Evolutionary conservation across 2,113 vertebrate genomes (phyloP), one percentile per base, ranked within the genome.

Genomic region (Saimiri boliviensis): DNA sequence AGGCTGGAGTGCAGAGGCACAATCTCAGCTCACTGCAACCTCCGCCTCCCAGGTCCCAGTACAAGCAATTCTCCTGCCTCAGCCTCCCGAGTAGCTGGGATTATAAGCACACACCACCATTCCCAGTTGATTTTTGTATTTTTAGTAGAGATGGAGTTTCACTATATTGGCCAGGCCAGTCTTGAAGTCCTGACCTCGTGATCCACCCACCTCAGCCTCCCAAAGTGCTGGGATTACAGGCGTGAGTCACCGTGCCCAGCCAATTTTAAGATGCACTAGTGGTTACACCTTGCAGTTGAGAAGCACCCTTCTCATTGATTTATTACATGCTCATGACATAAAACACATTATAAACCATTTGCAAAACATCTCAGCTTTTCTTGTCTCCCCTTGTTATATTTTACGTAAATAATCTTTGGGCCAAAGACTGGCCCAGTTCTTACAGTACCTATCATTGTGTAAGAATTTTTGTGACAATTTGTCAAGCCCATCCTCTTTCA

Each of bases 391-490:
- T 37, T 52, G 8, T 89, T 91, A 52, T 86, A 68, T 73, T 91
- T 92, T 88, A 60, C 76, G 77, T 60, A 47, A 83, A 91, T 68
- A 42, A 83, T 60, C 58, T 95, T 66, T 81, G 35, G 42, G 19
- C 56, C 47, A 56, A 87, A 82, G 14, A 95, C 76, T 52, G 35
- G 6, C 21, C 58, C 66, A 25, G 37, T 60, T 32, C 74, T 86
- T 89, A 42, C 17, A 52, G 20, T 83, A 56, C 23, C 25, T 0
- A 52, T 16, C 52, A 52, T 87, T 17, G 25, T 80, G 42, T 86
- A 71, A 52, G 37, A 94, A 68, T 80, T 81, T 76, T 40, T 54
- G 87, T 32, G 68, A 58, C 19, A 63, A 25, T 97, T 96, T 70
- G 47, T 60, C 45, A 82, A 92, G 14, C 6, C 27, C 10, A 2